Evolutionary conservation across 2,113 vertebrate genomes (phyloP), one percentile per base, ranked within the genome.

Genomic region (Leptobrachium leishanense): DNA sequence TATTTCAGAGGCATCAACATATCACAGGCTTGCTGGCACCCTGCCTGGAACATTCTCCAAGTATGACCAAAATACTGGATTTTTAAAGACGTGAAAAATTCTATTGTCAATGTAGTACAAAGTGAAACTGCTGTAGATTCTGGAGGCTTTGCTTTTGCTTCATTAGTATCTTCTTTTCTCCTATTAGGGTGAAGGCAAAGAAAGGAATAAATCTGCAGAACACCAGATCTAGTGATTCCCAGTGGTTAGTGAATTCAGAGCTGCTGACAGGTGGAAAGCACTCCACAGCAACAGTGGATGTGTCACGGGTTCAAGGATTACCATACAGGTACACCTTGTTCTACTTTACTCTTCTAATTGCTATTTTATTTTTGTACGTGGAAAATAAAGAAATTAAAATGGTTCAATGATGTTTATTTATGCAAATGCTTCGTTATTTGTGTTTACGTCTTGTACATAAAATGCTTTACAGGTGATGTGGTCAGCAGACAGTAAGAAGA

Each of bases 161-260:
- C 11, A 59, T 46, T 39, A 40, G 11, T 72, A n/a, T 44, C 40
- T 41, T 39, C 72, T 11, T 74, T 85, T 82, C 12, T 74, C 31
- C n/a, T 81, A 81, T 84, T 89, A 99, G 98, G 90, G 97, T 99
- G 86, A 99, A 99, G 86, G 98, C 97, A 31, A 99, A 99, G 91
- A 99, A 99, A 67, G 98, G 98, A 0, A 95, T 99, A 84, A 99
- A 97, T 86, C 92, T 99, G 82, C 91, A 96, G 3, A 95, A 92
- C 82, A 98, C 96, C 82, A 94, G 90, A 84, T 94, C 97, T 0
- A 93, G 94, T 89, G 97, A 88, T 3, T 85, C 90, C 73, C 95
- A 97, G 86, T 99, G 98, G 98, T 94, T 93, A 2, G 95, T 98
- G 86, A 96, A 93, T 77, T 96, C 94, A 0, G 96, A 97, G 87